These are phyloP conservation scores for Coturnix japonica DNA, from an alignment of 2,113 vertebrate genomes.

Conservation along the genomic window DNA sequence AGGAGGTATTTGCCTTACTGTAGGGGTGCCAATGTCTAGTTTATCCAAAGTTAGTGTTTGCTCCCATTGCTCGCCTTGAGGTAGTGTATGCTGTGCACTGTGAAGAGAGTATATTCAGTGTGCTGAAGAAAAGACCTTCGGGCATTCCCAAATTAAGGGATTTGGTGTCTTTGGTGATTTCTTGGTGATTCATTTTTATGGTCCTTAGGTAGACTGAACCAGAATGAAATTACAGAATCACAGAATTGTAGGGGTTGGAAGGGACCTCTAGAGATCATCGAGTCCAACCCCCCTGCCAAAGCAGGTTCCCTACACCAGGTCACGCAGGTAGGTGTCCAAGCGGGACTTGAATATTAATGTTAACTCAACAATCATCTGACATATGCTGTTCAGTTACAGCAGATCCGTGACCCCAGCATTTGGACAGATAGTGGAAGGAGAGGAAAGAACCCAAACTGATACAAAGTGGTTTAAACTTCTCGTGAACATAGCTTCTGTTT, in stretches of 20 bases:
- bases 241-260: too few relatives aligned
- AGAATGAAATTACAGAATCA: conserved; percentile 4
- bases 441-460: not conserved
- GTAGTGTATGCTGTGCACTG: not conserved
- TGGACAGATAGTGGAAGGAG: not conserved
- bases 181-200: not conserved
- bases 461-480: not conserved
- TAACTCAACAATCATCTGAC: not conserved
- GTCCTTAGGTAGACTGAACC: not conserved
- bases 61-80: not conserved
- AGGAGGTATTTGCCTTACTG: not conserved
- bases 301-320: too few relatives aligned
- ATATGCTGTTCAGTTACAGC: not conserved
- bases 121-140: not conserved
- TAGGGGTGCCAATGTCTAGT: not conserved
- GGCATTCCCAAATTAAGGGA: not conserved
- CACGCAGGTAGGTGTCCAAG: too few relatives aligned
- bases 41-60: not conserved
- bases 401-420: not conserved
- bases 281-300: too few relatives aligned
- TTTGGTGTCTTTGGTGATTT: not conserved
- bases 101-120: not conserved
- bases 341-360: too few relatives aligned
- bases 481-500: not conserved
- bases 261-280: too few relatives aligned